These are phyloP conservation scores for Macrophya alboannulata DNA, from an alignment of 2,888 invertebrate species.

Conservation along the genomic window DNA sequence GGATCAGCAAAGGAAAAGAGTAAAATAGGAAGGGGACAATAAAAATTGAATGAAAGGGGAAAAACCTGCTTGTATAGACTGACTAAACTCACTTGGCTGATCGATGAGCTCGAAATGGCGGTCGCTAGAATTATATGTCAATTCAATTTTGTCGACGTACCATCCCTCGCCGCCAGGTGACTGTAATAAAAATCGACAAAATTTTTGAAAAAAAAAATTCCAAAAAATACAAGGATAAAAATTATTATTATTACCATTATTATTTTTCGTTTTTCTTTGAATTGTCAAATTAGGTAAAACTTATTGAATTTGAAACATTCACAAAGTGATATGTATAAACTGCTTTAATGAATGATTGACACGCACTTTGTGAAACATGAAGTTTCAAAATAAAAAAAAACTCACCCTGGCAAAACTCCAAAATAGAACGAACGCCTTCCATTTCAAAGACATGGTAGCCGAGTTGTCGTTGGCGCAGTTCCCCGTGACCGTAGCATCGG, in stretches of 20 bases:
- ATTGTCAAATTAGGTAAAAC: background rate
- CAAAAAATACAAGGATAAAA: background rate
- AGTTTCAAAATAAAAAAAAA: constrained; percentile 6
- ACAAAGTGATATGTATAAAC: background rate
- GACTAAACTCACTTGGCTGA: constrained; percentile 78
- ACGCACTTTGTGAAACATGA: background rate
- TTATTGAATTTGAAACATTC: background rate
- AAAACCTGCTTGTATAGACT: background rate
- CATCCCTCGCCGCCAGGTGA: constrained; percentile 94
- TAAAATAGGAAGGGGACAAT: constrained; percentile 16
- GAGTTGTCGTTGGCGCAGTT: constrained; percentile 89
- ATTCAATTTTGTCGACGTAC: constrained; percentile 90
- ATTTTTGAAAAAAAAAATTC: background rate
- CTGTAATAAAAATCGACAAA: constrained; percentile 80
- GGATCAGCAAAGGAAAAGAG: background rate
- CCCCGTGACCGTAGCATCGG: constrained; percentile 87
- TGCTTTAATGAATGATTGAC: background rate
- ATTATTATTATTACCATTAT: no score
- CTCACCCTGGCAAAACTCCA: constrained; percentile 91
- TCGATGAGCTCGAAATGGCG: constrained; percentile 81
- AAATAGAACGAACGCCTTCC: constrained; percentile 88
- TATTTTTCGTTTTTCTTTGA: background rate
- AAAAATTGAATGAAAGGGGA: constrained; percentile 20
- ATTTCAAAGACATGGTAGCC: constrained; percentile 87
- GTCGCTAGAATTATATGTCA: constrained; percentile 86